Conservation (phyloP, 2,797 vertebrate genomes). For the Moxostoma hubbsi region DNA sequence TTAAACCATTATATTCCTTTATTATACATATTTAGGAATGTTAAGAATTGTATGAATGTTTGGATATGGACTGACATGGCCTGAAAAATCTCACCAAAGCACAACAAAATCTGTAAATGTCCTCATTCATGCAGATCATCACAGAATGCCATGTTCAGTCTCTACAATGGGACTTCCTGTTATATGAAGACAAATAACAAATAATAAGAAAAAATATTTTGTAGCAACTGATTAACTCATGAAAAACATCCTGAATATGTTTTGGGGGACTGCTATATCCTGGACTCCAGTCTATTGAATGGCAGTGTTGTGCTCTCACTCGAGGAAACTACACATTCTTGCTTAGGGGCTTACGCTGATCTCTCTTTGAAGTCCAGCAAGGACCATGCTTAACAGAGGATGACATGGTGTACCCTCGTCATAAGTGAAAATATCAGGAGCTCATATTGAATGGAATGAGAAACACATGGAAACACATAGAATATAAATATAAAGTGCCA, state of each 20-base stretch:
- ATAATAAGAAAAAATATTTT: not conserved
- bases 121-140: not conserved
- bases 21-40: too few relatives aligned
- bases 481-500: too few relatives aligned
- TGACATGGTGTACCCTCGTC: slow-evolving; percentile 15
- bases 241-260: not conserved
- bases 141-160: not conserved
- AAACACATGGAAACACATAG: not conserved
- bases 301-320: not conserved
- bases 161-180: not conserved
- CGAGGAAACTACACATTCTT: slow-evolving; percentile 25
- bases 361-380: slow-evolving; percentile 47
- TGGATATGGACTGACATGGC: not conserved
- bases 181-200: not conserved
- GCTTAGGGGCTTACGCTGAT: slow-evolving; percentile 27
- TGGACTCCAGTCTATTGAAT: not conserved
- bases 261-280: not conserved
- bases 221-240: not conserved
- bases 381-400: slow-evolving; percentile 11
- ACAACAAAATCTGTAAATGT: not conserved
- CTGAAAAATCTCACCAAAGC: not conserved
- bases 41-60: too few relatives aligned
- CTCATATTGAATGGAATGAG: not conserved
- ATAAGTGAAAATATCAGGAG: slow-evolving; percentile 5
- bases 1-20: not conserved